These are phyloP conservation scores for Cantharis rustica DNA, from an alignment of 2,888 invertebrate species.

Conservation along the genomic window DNA sequence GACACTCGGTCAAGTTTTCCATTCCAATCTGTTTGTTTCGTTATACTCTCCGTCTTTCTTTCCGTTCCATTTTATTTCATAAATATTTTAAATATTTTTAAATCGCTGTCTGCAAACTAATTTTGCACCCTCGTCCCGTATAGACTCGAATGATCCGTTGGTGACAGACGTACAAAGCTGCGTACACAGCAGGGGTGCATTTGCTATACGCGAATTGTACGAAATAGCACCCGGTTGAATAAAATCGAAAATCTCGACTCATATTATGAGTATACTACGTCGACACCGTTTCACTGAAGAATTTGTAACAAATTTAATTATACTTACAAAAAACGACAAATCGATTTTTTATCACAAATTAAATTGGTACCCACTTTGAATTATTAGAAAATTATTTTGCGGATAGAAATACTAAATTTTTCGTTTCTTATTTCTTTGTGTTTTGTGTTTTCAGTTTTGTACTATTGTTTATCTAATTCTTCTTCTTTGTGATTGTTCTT, in stretches of 20 bases:
- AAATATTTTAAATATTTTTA: not conserved
- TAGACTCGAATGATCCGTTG: conserved; percentile 50
- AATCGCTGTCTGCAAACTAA: conserved; percentile 36
- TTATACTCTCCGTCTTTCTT: not conserved
- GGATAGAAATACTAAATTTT: not conserved
- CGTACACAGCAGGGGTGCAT: conserved; percentile 49
- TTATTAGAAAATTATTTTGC: not conserved
- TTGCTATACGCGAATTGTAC: conserved; percentile 37
- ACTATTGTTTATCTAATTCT: not conserved
- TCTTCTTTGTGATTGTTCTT: not conserved
- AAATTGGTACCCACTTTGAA: not conserved
- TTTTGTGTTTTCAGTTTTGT: not conserved
- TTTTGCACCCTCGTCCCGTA: conserved; percentile 33
- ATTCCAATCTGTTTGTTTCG: not conserved
- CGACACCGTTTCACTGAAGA: not conserved
- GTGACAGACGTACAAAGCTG: conserved; percentile 52
- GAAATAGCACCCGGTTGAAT: conserved; percentile 26
- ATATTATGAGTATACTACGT: not conserved
- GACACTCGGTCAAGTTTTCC: not conserved
- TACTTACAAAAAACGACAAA: not conserved
- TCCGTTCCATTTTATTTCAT: not conserved
- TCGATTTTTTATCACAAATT: not conserved
- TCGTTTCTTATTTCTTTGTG: too few relatives aligned
- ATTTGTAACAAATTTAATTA: not conserved
- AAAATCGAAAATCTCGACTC: not conserved